These are phyloP conservation scores for Bruchidius siliquastri DNA, from an alignment of 2,888 invertebrate genomes.

Conservation along the genomic window DNA sequence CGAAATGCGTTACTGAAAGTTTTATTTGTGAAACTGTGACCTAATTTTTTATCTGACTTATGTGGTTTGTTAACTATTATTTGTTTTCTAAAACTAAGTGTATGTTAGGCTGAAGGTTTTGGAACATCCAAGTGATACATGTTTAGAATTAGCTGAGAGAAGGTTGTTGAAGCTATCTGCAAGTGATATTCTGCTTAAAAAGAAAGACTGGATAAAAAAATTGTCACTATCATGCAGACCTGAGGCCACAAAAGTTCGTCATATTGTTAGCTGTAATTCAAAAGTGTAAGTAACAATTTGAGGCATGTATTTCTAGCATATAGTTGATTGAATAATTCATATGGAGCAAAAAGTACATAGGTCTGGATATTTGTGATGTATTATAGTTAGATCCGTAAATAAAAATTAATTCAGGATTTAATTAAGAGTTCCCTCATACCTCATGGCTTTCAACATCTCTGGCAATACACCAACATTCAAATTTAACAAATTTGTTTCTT, in stretches of 20 bases:
- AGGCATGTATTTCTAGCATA: not conserved
- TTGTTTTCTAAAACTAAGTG: not conserved
- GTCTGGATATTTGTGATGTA: too few species aligned
- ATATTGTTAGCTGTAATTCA: conserved; percentile 31
- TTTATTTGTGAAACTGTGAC: too few species aligned
- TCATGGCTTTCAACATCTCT: too few species aligned
- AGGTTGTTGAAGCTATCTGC: conserved; percentile 75
- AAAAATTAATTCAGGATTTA: too few species aligned
- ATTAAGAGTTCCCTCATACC: too few species aligned
- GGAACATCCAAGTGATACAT: conserved; percentile 82
- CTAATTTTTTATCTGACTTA: too few species aligned
- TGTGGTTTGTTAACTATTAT: not conserved
- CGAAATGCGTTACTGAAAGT: too few species aligned
- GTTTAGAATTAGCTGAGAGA: conserved; percentile 84
- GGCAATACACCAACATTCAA: too few species aligned
- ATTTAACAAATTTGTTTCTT: too few species aligned
- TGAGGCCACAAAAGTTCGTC: conserved; percentile 37
- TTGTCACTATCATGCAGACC: conserved; percentile 44
- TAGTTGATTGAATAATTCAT: too few species aligned
- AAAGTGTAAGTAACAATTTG: conserved; percentile 25
- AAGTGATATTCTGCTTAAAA: conserved; percentile 69
- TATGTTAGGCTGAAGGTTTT: conserved; percentile 66
- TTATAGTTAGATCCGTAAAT: too few species aligned
- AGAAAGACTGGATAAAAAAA: conserved; percentile 72
- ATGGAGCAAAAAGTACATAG: too few species aligned